These are phyloP conservation scores for Eurosta solidaginis DNA, from an alignment of 1,140 invertebrate genomes.

Conservation along the genomic window DNA sequence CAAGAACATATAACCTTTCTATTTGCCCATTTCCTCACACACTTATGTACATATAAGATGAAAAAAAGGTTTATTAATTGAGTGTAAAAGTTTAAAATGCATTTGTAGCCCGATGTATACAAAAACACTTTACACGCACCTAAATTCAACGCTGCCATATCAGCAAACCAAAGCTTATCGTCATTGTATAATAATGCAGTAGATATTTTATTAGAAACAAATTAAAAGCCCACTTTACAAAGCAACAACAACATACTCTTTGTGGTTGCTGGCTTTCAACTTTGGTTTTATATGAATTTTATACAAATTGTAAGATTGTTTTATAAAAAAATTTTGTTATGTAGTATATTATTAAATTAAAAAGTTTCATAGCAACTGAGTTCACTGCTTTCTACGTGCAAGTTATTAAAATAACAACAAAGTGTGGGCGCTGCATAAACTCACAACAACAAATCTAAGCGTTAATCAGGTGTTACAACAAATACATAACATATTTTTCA, in stretches of 20 bases:
- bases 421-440: background rate
- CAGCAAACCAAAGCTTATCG: too few species aligned
- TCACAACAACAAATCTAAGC: background rate
- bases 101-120: background rate
- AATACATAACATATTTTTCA: background rate
- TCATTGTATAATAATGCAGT: too few species aligned
- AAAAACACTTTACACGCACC: background rate
- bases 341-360: conserved; percentile 29
- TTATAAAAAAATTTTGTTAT: conserved; percentile 17
- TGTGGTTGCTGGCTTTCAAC: conserved; percentile 14
- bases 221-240: too few species aligned
- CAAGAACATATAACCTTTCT: too few species aligned
- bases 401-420: background rate
- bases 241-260: background rate
- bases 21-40: background rate
- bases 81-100: background rate
- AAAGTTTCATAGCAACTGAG: background rate
- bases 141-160: background rate
- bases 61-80: too few species aligned
- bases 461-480: conserved; percentile 17
- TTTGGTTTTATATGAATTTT: conserved; percentile 16
- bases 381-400: background rate
- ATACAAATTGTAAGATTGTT: conserved; percentile 17
- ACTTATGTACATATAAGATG: too few species aligned
- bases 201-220: too few species aligned